phyloP scores from a whole-genome alignment of 2,888 invertebrate species.

The Eilema depressum region DNA sequence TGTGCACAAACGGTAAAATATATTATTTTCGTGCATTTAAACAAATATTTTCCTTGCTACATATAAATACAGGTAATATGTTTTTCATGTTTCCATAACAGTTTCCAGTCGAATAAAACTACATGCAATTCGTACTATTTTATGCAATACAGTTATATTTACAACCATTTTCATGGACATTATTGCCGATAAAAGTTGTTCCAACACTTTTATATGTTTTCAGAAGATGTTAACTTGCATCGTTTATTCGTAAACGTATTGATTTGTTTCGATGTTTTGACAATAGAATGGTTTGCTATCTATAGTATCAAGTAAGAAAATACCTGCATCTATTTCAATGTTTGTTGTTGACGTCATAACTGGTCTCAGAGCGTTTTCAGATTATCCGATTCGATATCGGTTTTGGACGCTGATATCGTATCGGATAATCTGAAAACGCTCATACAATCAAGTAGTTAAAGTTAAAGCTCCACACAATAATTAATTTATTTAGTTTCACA shows the following conservation, averaged over 20 bases:
- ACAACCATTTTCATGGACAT: slow-evolving; percentile 13
- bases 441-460: too few relatives aligned
- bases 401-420: too few relatives aligned
- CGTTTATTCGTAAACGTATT: slow-evolving; percentile 37
- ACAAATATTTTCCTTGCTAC: background rate
- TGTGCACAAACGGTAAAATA: background rate
- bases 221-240: slow-evolving; percentile 20
- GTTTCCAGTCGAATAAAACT: slow-evolving; percentile 15
- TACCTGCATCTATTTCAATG: background rate
- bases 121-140: slow-evolving; percentile 14
- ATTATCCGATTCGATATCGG: too few relatives aligned
- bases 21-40: too few relatives aligned
- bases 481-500: too few relatives aligned
- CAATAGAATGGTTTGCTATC: background rate
- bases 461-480: too few relatives aligned
- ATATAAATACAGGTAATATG: background rate
- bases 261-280: slow-evolving; percentile 45
- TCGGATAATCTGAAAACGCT: too few relatives aligned
- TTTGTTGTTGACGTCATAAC: background rate
- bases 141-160: slow-evolving; percentile 18
- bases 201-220: slow-evolving; percentile 10
- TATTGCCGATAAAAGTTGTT: slow-evolving; percentile 22
- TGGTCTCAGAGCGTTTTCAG: too few relatives aligned
- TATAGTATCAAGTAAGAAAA: background rate
- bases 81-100: background rate